Conservation (phyloP, 2,888 invertebrate genomes). For the Graphium colonna region DNA sequence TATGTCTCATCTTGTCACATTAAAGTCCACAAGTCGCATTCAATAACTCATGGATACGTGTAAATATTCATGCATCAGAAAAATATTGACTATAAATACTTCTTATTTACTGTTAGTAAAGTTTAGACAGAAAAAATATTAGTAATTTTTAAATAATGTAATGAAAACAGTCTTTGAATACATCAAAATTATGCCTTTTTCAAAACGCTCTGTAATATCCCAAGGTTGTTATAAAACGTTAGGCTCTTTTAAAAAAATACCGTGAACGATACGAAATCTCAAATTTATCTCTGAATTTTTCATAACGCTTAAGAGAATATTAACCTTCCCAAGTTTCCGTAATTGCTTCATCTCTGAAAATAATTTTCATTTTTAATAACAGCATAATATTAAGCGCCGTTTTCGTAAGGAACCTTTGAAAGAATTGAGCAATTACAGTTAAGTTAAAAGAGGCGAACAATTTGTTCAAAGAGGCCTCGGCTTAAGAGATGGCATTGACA, state of each 20-base stretch:
- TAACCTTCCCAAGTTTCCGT: slow-evolving; percentile 14
- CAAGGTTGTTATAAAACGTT: neutral
- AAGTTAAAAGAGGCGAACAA: slow-evolving; percentile 25
- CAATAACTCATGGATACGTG: too few relatives aligned
- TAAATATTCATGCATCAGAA: too few relatives aligned
- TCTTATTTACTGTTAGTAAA: too few relatives aligned
- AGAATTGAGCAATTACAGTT: slow-evolving; percentile 27
- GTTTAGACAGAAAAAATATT: too few relatives aligned
- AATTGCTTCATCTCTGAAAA: slow-evolving; percentile 23
- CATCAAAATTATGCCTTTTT: neutral
- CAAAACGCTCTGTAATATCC: neutral
- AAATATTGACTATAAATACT: too few relatives aligned
- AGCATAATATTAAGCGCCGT: slow-evolving; percentile 16
- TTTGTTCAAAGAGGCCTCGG: slow-evolving; percentile 27
- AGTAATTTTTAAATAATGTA: too few relatives aligned
- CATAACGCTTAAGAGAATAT: slow-evolving; percentile 19
- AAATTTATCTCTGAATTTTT: slow-evolving; percentile 5
- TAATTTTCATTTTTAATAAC: slow-evolving; percentile 25
- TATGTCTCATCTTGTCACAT: too few relatives aligned
- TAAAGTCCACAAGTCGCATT: too few relatives aligned
- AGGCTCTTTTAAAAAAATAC: neutral
- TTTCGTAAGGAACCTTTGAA: slow-evolving; percentile 13
- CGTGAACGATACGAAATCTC: neutral
- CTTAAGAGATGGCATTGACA: slow-evolving; percentile 26
- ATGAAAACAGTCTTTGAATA: neutral